Percentiles rank a stretch among this genome's conserved stretches.
These are phyloP conservation scores for Habrosyne pyritoides DNA, from an alignment of 2,888 invertebrate genomes.

Conservation along the genomic window DNA sequence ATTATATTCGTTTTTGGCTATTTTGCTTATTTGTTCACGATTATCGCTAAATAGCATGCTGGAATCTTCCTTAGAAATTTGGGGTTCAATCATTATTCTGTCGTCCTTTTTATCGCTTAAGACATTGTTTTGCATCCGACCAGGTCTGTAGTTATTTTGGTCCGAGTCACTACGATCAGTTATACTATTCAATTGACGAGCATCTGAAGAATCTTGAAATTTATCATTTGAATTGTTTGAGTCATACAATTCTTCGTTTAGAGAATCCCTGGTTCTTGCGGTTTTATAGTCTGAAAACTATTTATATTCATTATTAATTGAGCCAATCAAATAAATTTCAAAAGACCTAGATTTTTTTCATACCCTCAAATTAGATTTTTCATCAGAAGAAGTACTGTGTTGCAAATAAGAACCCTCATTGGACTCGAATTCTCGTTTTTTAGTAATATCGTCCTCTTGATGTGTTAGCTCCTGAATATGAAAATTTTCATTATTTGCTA, in stretches of 20 bases:
- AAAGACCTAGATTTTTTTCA: neutral
- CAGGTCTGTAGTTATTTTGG: conserved; percentile 29
- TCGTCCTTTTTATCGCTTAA: conserved; percentile 32
- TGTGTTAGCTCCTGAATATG: conserved; percentile 29
- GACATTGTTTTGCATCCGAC: conserved; percentile 28
- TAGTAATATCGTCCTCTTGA: conserved; percentile 31
- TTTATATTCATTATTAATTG: conserved; percentile 8
- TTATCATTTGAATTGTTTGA: conserved; percentile 29
- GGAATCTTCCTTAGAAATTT: conserved; percentile 41
- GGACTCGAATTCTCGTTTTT: conserved; percentile 28
- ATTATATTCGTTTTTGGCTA: conserved; percentile 41
- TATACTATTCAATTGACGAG: conserved; percentile 35
- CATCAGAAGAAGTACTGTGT: conserved; percentile 27
- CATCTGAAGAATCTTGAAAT: conserved; percentile 17
- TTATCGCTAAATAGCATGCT: conserved; percentile 49
- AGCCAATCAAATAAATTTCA: neutral
- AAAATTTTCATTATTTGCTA: neutral
- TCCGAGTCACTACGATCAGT: conserved; percentile 35
- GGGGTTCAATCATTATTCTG: conserved; percentile 38
- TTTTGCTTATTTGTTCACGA: conserved; percentile 35
- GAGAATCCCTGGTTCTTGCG: conserved; percentile 32
- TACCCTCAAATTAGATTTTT: neutral
- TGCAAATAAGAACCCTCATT: conserved; percentile 38
- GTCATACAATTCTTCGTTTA: conserved; percentile 32
- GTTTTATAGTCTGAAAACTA: conserved; percentile 47